Conservation (phyloP, 2,797 vertebrate species). For the Cryptoprocta ferox region DNA sequence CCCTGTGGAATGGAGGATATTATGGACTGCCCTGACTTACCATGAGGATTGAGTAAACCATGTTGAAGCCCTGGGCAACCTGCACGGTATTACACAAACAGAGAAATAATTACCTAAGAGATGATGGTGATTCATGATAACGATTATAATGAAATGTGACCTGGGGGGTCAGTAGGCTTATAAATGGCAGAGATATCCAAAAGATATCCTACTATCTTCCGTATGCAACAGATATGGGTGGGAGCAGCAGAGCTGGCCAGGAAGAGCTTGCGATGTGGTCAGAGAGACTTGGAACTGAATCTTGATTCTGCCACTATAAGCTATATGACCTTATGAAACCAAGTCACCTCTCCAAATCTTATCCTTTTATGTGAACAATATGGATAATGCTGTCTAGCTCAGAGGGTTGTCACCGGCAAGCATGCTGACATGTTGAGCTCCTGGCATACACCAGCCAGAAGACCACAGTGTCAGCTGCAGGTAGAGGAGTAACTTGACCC, state of each 20-base stretch:
- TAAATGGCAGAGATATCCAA: background rate
- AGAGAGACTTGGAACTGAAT: background rate
- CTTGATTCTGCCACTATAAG: background rate
- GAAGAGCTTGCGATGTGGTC: background rate
- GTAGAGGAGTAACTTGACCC: background rate
- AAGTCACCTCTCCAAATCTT: background rate
- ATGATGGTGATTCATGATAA: background rate
- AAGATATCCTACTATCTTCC: background rate
- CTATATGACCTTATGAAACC: background rate
- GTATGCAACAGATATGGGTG: background rate
- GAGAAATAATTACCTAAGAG: background rate
- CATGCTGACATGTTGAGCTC: background rate
- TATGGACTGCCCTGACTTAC: background rate
- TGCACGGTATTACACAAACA: background rate
- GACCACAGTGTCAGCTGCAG: background rate
- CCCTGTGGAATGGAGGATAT: background rate
- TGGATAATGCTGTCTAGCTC: background rate
- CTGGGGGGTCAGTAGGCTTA: background rate
- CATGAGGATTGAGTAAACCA: background rate
- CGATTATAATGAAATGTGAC: background rate
- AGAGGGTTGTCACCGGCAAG: background rate
- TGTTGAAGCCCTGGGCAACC: background rate
- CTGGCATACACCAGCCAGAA: background rate
- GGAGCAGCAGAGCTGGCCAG: background rate
- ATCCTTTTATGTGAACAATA: background rate